phyloP scores from a whole-genome alignment of 2,888 invertebrate genomes.

The Hemistola chrysoprasaria region DNA sequence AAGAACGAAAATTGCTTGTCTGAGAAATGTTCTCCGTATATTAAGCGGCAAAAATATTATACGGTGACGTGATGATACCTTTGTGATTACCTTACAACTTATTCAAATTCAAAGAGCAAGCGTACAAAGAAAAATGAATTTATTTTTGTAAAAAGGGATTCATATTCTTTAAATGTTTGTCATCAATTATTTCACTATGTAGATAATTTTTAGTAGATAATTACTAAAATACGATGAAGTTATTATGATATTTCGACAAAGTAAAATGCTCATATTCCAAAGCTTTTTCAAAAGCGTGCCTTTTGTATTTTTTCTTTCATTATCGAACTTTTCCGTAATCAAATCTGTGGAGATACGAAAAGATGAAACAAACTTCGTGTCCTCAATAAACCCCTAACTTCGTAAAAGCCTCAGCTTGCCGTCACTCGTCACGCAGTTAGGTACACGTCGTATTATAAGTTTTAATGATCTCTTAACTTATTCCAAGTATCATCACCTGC shows the following conservation, averaged over 20 bases:
- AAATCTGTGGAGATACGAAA: constrained; percentile 1
- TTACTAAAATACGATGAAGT: no score
- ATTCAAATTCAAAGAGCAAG: constrained; percentile 44
- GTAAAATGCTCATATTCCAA: no score
- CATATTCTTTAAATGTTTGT: no score
- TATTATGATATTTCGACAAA: no score
- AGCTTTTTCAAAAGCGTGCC: no score
- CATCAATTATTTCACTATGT: no score
- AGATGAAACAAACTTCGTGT: constrained; percentile 21
- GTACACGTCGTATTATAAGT: constrained; percentile 41
- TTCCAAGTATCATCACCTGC: constrained; percentile 46
- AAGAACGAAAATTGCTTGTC: constrained; percentile 50
- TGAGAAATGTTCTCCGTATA: constrained; percentile 60
- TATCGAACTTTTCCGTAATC: neutral
- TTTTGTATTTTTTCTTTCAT: no score
- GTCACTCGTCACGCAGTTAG: constrained; percentile 30
- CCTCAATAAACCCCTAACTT: constrained; percentile 27
- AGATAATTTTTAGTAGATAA: no score
- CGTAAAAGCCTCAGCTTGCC: constrained; percentile 27
- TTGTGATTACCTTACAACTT: constrained; percentile 52
- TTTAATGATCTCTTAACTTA: constrained; percentile 53
- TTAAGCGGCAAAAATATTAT: constrained; percentile 61
- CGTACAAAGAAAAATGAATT: constrained; percentile 38
- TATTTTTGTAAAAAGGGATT: constrained; percentile 36
- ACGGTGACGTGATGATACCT: constrained; percentile 48